Evolutionary conservation across 2,113 vertebrate species (phyloP).

Genomic region (Cyanistes caeruleus): DNA sequence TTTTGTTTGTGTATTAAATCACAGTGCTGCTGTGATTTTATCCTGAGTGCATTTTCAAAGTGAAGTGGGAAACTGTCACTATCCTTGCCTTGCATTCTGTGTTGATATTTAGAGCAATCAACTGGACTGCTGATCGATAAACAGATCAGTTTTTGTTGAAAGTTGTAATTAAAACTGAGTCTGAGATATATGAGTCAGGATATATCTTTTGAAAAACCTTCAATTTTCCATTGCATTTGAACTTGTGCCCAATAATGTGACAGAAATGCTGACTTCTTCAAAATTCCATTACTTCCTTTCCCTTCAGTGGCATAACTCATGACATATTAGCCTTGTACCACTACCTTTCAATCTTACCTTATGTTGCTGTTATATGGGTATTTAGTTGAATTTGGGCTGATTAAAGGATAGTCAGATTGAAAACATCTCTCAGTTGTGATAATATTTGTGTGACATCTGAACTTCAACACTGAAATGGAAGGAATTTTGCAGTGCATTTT

Average conservation of each 20-base stretch:
- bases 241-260: background rate
- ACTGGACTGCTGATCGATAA: background rate
- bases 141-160: background rate
- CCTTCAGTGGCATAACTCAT: background rate
- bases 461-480: background rate
- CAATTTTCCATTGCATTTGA: background rate
- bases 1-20: background rate
- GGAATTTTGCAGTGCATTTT: background rate
- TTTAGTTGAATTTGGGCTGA: background rate
- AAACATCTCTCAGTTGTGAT: background rate
- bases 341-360: background rate
- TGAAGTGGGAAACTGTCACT: background rate
- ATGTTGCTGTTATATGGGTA: rapidly evolving
- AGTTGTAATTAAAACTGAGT: background rate
- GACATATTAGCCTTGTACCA: background rate
- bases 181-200: rapidly evolving
- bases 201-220: background rate
- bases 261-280: background rate
- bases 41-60: background rate
- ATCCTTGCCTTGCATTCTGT: background rate
- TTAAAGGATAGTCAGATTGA: background rate
- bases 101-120: background rate
- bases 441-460: background rate
- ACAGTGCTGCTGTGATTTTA: background rate
- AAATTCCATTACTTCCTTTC: background rate